Evolutionary conservation across 2,113 vertebrate species (phyloP), one percentile per base, ranked within the genome.

Genomic region (Candoia aspera): DNA sequence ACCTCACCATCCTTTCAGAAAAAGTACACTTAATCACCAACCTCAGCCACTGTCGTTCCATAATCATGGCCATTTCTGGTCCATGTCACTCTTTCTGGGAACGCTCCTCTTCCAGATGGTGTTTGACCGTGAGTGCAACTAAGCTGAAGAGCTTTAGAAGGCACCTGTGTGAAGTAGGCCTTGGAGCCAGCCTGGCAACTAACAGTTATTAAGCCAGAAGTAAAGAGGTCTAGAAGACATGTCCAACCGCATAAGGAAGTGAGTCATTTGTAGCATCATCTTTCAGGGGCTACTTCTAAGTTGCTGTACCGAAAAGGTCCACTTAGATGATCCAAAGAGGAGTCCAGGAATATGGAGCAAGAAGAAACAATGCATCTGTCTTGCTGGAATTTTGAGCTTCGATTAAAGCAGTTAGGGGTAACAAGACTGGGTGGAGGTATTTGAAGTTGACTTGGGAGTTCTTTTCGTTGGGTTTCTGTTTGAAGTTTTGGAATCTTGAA

Each of bases 401-500:
- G 85, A 73, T 87, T 94, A 88, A 84, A 4, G 86, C 84, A 90
- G 62, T 89, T 57, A 0, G 23, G 0, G 2, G 9, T 42, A 58
- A 19, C 37, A 33, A 23, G 91, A 93, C 91, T 73, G 37, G 55
- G 37, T 42, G 58, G 58, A 55, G 17, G 24, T 60, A 3, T 24
- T 85, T 73, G 24, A 60, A 42, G 24, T 84, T 84, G 90, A 57
- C 84, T 90, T 85, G 49, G 64, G 59, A 84, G 1, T 92, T 57
- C 83, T 83, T 17, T 88, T 93, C 87, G 59, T 93, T 46, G 79
- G 58, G 49, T 33, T 68, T 33, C 64, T 3, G n/a, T 91, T 89
- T 92, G 95, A 95, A 91, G 93, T 94, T 93, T 95, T 24, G 49
- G 79, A 93, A 95, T 93, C 91, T 73, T 0, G 92, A 95, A 89